Conservation (phyloP, 2,797 vertebrate genomes). For the Knipowitschia caucasica region DNA sequence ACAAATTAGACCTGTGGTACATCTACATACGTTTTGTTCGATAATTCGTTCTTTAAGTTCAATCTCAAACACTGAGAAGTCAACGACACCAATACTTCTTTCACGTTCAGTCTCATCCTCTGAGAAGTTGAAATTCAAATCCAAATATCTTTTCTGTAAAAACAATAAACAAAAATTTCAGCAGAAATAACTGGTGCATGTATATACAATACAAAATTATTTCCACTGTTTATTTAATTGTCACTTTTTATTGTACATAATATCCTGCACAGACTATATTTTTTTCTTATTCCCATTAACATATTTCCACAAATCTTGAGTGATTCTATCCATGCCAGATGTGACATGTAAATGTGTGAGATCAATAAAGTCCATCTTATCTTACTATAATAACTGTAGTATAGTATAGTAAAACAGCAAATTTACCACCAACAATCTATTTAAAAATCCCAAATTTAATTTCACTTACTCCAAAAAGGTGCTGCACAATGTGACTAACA, state of each 20-base stretch:
- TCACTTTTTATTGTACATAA: too few relatives aligned
- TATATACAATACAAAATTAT: too few relatives aligned
- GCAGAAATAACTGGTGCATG: background rate
- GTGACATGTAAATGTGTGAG: too few relatives aligned
- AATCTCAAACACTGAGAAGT: slow-evolving; percentile 47
- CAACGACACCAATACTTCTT: slow-evolving; percentile 19
- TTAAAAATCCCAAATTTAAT: background rate
- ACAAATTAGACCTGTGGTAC: background rate
- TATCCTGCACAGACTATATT: too few relatives aligned
- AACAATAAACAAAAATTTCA: background rate
- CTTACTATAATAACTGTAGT: background rate
- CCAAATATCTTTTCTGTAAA: slow-evolving; percentile 36
- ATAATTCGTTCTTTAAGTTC: slow-evolving; percentile 48
- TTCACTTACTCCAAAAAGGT: slow-evolving; percentile 86
- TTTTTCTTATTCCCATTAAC: too few relatives aligned
- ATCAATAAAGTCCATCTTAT: background rate
- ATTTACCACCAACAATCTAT: background rate
- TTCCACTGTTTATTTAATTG: too few relatives aligned
- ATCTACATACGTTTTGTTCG: slow-evolving; percentile 50
- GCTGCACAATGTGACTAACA: slow-evolving; percentile 80
- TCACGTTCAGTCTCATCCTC: slow-evolving; percentile 8
- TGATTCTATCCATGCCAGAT: too few relatives aligned
- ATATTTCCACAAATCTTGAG: too few relatives aligned
- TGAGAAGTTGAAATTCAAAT: slow-evolving; percentile 36
- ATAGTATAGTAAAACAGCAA: background rate